Evolutionary conservation across 1,140 invertebrate genomes (phyloP), one percentile per base, ranked within the genome.

Genomic region (Sycophila sp.): DNA sequence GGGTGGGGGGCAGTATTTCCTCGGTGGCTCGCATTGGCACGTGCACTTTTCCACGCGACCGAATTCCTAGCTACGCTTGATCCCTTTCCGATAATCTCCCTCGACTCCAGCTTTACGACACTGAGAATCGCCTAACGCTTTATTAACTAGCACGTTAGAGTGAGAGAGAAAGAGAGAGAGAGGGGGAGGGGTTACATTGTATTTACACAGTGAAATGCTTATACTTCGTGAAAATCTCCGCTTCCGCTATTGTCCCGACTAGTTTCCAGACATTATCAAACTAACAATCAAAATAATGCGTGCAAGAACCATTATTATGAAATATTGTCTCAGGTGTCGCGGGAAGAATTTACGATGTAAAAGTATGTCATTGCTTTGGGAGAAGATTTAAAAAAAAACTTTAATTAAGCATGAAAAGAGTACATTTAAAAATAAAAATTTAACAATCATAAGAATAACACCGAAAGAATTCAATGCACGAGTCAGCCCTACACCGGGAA

Each of bases 31-130:
- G 34, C 38, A 68, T 38, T 69, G 67, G 45, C 45, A 42, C 55
- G 58, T 42, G 47, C 13, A 62, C 22, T 63, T 34, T 69, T n/a
- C n/a, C 19, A 55, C 51, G 30, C 51, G 60, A 64, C 38, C 59
- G 30, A 58, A 64, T 64, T 36, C 24, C 22, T 47, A 64, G 30
- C 28, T 70, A 64, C 28, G 17, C 51, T 64, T 70, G 68, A 70
- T 70, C 60, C 68, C 68, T 70, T 70, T 70, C 38, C 58, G 47
- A 69, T 63, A 69, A 69, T 24, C 47, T 51, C 24, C 32, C 66
- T 53, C 24, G 38, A 36, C 49, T 40, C 49, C 24, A 28, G n/a
- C 15, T 55, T 34, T 34, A 38, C n/a, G n/a, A n/a, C n/a, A n/a
- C n/a, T n/a, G n/a, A n/a, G n/a, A n/a, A n/a, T n/a, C n/a, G n/a